A percentile compares a stretch with the other conserved stretches of the same genome.
Evolutionary conservation across 1,140 invertebrate species (phyloP).

Genomic region (Zaprionus ornatus): DNA sequence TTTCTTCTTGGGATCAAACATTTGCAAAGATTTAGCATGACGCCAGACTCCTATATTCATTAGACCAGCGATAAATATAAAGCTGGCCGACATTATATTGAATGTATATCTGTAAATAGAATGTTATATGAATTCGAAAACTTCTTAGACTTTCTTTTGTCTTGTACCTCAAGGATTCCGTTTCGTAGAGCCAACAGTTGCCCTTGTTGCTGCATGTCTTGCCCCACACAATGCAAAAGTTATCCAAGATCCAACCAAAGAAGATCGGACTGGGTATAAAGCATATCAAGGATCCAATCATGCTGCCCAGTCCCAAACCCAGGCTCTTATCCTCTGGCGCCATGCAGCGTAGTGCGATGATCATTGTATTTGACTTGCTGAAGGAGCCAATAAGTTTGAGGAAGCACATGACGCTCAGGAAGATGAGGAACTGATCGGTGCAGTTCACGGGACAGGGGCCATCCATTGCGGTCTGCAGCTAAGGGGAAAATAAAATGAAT

Average conservation of each 20-base stretch:
- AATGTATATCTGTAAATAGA: conserved; percentile 84
- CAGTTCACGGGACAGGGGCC: conserved; percentile 88
- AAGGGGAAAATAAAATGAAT: neutral
- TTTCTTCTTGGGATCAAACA: conserved; percentile 86
- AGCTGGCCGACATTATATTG: conserved; percentile 87
- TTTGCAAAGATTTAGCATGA: conserved; percentile 87
- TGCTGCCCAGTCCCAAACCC: conserved; percentile 87
- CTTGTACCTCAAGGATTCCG: conserved; percentile 85
- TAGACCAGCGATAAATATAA: conserved; percentile 87
- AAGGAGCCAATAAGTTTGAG: conserved; percentile 88
- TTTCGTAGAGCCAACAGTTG: conserved; percentile 90
- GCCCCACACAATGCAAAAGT: conserved; percentile 89
- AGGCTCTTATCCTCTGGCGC: conserved; percentile 89
- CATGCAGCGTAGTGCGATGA: conserved; percentile 88
- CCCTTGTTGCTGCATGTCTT: conserved; percentile 89
- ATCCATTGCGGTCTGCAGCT: conserved; percentile 62
- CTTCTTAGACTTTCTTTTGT: neutral
- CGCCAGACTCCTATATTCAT: conserved; percentile 88
- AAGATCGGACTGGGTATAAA: conserved; percentile 90
- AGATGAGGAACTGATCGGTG: conserved; percentile 86
- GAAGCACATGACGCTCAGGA: conserved; percentile 87
- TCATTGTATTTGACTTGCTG: conserved; percentile 87
- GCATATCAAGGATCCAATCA: conserved; percentile 87
- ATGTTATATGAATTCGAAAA: neutral
- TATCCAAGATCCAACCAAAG: conserved; percentile 89